A percentile compares a stretch with the other conserved stretches of the same genome.
Conservation (phyloP, 2,888 invertebrate species). For the Drosophila rubida region DNA sequence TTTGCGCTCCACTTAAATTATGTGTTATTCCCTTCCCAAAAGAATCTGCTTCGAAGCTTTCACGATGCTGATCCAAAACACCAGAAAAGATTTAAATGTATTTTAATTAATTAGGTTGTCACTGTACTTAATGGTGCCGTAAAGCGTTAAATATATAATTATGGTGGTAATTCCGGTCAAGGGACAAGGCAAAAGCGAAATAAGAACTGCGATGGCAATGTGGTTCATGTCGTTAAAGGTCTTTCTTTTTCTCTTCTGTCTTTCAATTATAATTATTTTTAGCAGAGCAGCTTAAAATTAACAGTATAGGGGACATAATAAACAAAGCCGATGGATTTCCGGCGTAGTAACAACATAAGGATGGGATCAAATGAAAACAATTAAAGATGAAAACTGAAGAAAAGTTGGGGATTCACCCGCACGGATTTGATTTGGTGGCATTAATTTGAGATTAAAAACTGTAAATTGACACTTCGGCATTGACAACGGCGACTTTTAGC, state of each 20-base stretch:
- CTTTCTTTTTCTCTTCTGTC: conserved; percentile 13
- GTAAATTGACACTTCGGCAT: conserved; percentile 33
- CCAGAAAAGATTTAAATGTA: conserved; percentile 56
- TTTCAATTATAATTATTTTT: conserved; percentile 73
- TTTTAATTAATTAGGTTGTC: conserved; percentile 77
- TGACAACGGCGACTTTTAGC: conserved; percentile 20
- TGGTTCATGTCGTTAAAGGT: conserved; percentile 18
- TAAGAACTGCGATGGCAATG: not conserved
- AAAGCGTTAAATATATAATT: conserved; percentile 74
- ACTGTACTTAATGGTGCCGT: conserved; percentile 63
- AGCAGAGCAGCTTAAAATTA: conserved; percentile 61
- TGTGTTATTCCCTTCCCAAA: not conserved
- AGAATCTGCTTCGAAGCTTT: not conserved
- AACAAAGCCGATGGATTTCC: conserved; percentile 58
- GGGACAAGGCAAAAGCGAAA: conserved; percentile 10
- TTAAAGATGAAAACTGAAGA: conserved; percentile 32
- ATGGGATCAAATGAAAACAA: conserved; percentile 46
- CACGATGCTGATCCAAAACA: conserved; percentile 17
- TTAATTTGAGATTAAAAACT: conserved; percentile 69
- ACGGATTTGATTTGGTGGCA: conserved; percentile 69
- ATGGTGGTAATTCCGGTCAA: conserved; percentile 71
- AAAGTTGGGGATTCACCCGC: conserved; percentile 52
- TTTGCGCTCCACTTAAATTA: too few species aligned
- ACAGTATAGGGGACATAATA: conserved; percentile 52
- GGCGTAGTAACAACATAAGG: conserved; percentile 22